phyloP scores from a whole-genome alignment of 2,888 invertebrate genomes.

The Fragum sueziense region DNA sequence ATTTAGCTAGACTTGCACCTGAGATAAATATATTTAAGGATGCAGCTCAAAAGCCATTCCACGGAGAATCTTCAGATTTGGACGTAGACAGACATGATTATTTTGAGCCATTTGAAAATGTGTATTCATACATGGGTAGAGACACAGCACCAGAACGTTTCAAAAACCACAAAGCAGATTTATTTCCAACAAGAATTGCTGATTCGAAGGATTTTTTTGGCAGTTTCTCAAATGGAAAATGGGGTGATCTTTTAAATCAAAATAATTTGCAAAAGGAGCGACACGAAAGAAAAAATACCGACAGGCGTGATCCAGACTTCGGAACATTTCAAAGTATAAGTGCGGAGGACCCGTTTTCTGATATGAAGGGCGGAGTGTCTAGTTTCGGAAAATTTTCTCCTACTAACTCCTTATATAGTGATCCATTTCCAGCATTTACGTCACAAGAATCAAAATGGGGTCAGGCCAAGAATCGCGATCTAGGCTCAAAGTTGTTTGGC shows the following conservation, averaged over 20 bases:
- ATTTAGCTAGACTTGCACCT: background rate
- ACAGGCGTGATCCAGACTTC: background rate
- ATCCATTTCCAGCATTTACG: background rate
- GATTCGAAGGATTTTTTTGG: background rate
- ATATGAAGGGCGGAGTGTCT: background rate
- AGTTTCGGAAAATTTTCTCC: slow-evolving; percentile 11
- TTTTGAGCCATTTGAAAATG: background rate
- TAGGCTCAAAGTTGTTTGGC: background rate
- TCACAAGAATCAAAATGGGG: background rate
- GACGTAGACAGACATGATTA: background rate
- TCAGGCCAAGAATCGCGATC: slow-evolving; percentile 2
- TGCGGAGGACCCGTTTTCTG: background rate
- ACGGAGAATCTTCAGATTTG: background rate
- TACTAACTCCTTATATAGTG: background rate
- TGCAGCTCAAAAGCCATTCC: background rate
- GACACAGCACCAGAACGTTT: background rate
- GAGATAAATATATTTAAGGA: background rate
- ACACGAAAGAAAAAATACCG: background rate
- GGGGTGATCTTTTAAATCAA: background rate
- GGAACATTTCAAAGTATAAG: background rate
- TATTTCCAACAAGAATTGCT: background rate
- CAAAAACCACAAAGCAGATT: background rate
- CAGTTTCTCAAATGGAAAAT: background rate
- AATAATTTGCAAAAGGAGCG: background rate
- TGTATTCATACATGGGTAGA: background rate